These are phyloP conservation scores for Plagodis dolabraria DNA, from an alignment of 2,888 invertebrate genomes.

Conservation along the genomic window DNA sequence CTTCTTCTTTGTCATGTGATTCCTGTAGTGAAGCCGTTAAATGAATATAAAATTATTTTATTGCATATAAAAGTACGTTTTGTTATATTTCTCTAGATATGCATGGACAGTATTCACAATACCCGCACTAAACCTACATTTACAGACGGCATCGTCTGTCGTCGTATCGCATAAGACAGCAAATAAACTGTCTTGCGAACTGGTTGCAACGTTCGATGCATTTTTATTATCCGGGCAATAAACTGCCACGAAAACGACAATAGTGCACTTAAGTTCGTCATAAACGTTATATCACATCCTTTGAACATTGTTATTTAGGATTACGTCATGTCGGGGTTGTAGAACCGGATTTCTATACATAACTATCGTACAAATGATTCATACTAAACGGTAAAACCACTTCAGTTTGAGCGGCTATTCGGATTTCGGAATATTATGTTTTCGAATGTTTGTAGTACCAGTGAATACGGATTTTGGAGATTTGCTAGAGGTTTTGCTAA, in stretches of 20 bases:
- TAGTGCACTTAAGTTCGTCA: slow-evolving; percentile 72
- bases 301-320: slow-evolving; percentile 67
- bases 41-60: no score
- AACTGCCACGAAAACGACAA: slow-evolving; percentile 73
- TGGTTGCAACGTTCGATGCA: slow-evolving; percentile 74
- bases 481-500: slow-evolving; percentile 24
- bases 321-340: slow-evolving; percentile 40
- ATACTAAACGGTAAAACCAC: slow-evolving; percentile 29
- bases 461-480: slow-evolving; percentile 24
- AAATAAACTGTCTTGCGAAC: slow-evolving; percentile 58
- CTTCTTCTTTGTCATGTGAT: no score
- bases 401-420: slow-evolving; percentile 29
- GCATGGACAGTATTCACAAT: slow-evolving; percentile 12
- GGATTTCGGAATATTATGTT: slow-evolving; percentile 31
- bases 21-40: no score
- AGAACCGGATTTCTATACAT: slow-evolving; percentile 24
- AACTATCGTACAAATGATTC: slow-evolving; percentile 26
- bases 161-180: slow-evolving; percentile 44
- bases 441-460: slow-evolving; percentile 27
- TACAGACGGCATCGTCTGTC: slow-evolving; percentile 31
- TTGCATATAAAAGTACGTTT: background rate
- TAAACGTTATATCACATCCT: slow-evolving; percentile 77
- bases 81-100: slow-evolving; percentile 2
- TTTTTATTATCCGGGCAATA: slow-evolving; percentile 75
- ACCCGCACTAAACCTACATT: slow-evolving; percentile 10